Percentiles rank a stretch among this genome's conserved stretches.
Evolutionary conservation across 1,140 invertebrate species (phyloP).

Genomic region (Artemia franciscana): DNA sequence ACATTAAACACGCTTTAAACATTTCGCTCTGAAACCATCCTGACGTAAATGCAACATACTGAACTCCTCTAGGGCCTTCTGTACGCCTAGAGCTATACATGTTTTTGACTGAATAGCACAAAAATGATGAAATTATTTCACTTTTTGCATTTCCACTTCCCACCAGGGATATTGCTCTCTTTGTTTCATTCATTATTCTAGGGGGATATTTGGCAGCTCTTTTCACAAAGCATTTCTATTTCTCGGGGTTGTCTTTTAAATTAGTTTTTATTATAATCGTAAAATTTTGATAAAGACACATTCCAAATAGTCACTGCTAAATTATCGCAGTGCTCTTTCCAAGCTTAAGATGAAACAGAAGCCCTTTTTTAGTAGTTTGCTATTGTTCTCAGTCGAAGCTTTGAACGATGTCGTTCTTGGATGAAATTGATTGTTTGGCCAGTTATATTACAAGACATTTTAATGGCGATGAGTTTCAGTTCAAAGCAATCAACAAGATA

Average conservation of each 20-base stretch:
- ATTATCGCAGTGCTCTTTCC: too few species aligned
- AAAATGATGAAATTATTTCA: neutral
- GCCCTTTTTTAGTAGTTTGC: too few species aligned
- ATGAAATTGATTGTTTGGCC: too few species aligned
- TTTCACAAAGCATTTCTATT: neutral
- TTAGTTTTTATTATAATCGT: neutral
- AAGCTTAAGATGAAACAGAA: neutral
- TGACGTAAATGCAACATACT: too few species aligned
- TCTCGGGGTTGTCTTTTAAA: neutral
- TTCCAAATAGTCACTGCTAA: neutral
- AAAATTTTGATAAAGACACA: neutral
- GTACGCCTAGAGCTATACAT: too few species aligned
- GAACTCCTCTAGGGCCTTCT: too few species aligned
- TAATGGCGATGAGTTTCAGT: too few species aligned
- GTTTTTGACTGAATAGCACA: too few species aligned
- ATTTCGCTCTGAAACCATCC: neutral
- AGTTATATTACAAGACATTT: too few species aligned
- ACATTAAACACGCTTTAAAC: neutral
- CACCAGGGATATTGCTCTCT: neutral
- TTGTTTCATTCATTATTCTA: neutral
- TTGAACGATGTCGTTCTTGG: too few species aligned
- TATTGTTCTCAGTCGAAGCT: too few species aligned
- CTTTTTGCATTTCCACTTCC: neutral
- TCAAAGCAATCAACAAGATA: too few species aligned
- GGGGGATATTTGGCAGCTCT: neutral